Evolutionary conservation across 2,113 vertebrate species (phyloP).

Genomic region (Rhabdornis inornatus): DNA sequence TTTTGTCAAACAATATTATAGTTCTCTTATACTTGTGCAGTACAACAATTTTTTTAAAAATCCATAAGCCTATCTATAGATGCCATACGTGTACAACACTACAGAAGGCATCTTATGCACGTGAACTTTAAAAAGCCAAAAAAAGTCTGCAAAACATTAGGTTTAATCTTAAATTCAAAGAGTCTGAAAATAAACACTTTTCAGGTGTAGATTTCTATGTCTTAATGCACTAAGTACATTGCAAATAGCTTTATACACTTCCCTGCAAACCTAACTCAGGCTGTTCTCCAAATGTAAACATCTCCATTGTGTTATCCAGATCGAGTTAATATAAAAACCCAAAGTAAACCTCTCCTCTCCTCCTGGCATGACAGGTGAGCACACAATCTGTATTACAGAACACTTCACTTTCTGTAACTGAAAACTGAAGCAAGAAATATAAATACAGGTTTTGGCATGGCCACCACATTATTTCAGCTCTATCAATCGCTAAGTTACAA

Average conservation of each 20-base stretch:
- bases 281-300: background rate
- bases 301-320: background rate
- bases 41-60: background rate
- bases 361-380: background rate
- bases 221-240: background rate
- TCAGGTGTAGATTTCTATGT: background rate
- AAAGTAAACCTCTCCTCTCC: background rate
- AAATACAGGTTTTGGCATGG: background rate
- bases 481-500: background rate
- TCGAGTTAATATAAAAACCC: background rate
- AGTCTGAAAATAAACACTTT: background rate
- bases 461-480: background rate
- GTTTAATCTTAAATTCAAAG: background rate
- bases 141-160: background rate
- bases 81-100: rapidly evolving
- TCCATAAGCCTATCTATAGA: background rate
- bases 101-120: background rate
- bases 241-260: background rate
- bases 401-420: background rate
- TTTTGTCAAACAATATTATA: background rate
- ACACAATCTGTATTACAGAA: background rate
- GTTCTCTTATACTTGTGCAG: background rate
- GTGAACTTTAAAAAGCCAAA: background rate
- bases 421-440: background rate
- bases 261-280: background rate